These are phyloP conservation scores for Crypturellus tataupa DNA, from an alignment of 2,797 vertebrate species.

Conservation along the genomic window DNA sequence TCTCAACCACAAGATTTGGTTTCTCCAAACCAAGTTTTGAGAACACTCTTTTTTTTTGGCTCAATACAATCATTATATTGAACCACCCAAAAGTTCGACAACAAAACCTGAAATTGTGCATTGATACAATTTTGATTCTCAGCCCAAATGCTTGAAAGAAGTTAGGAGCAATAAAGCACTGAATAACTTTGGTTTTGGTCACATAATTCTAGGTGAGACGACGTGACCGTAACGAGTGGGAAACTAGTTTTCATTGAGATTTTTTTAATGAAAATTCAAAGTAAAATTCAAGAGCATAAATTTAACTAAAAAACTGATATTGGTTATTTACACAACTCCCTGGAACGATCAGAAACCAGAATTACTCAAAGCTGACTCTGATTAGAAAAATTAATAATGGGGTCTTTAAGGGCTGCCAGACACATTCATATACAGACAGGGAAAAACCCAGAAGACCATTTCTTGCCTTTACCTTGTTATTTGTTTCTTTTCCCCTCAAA, in stretches of 20 bases:
- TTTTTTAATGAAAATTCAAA: not conserved
- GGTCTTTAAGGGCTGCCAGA: not conserved
- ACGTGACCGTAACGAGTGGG: not conserved
- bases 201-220: not conserved
- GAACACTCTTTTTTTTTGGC: not conserved
- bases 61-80: not conserved
- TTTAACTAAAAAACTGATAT: not conserved
- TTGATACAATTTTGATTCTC: not conserved
- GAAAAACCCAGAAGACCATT: not conserved
- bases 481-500: not conserved
- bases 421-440: not conserved
- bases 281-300: not conserved
- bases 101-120: not conserved
- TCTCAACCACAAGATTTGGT: not conserved
- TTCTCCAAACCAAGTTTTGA: not conserved
- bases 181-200: not conserved
- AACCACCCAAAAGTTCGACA: not conserved
- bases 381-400: not conserved
- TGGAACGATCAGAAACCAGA: not conserved
- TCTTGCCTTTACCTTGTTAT: not conserved
- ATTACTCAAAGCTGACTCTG: not conserved
- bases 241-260: not conserved
- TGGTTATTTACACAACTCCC: not conserved
- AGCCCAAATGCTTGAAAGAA: not conserved
- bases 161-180: not conserved